Evolutionary conservation across 2,113 vertebrate genomes (phyloP), one percentile per base, ranked within the genome.

Genomic region (Nycticryphes semicollaris): DNA sequence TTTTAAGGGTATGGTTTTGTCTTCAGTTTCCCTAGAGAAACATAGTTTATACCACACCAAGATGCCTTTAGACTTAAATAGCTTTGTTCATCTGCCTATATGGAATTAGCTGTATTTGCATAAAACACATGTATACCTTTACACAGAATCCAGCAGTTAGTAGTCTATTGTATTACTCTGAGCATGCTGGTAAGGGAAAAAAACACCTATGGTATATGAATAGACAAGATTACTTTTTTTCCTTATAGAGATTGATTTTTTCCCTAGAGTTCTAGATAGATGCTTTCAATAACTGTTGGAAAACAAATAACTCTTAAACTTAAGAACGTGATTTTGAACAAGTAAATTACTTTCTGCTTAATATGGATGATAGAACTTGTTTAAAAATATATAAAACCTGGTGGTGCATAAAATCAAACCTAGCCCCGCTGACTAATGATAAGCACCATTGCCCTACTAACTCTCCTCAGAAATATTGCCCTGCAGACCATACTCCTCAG

Each of bases 121-220:
- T 53, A 51, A 64, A 72, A 11, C 23, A 25, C 5, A 6, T 17
- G 9, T 28, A 10, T 77, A 21, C 22, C 2, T 8, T 75, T 50
- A 30, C 45, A 23, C 27, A 33, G 27, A 20, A 80, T 31, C 19
- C 3, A 14, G 19, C 50, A 47, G 18, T 27, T 80, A 54, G n/a
- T 48, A 41, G 41, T 62, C 20, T 84, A 1, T 12, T 60, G 24
- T 25, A 43, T 35, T 76, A 33, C 50, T 90, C 57, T 60, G 64
- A 60, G 45, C 12, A 6, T 67, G 27, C 27, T 77, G 7, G 41
- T 74, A 45, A 72, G 59, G 35, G 12, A 25, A 41, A 45, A 83
- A 59, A 43, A 18, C 3, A 4, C 8, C 30, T 17, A 2, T 48
- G 5, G 8, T 62, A 5, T 1, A 1, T 48, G n/a, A 66, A 30